phyloP scores from a whole-genome alignment of 2,113 vertebrate genomes.

The Cynocephalus volans region DNA sequence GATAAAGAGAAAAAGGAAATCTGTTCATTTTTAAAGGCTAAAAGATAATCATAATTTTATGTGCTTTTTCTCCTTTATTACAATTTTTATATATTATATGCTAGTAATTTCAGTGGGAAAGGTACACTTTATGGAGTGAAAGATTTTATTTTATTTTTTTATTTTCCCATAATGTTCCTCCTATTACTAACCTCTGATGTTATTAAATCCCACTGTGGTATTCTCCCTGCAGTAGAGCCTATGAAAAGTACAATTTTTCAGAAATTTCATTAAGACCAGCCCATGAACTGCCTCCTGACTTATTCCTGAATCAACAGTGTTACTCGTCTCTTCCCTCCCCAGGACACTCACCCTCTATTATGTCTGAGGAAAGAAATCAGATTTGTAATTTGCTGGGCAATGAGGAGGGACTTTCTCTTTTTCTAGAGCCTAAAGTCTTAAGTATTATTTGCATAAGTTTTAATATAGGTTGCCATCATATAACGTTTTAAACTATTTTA shows the following conservation, averaged over 20 bases:
- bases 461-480: neutral
- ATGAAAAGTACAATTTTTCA: constrained; percentile 64
- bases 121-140: constrained; percentile 33
- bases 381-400: neutral
- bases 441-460: constrained; percentile 50
- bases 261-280: constrained; percentile 67
- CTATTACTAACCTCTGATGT: constrained; percentile 61
- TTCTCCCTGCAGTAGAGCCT: constrained; percentile 12
- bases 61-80: neutral
- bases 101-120: constrained; percentile 47
- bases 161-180: constrained; percentile 59
- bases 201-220: constrained; percentile 69
- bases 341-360: neutral
- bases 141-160: constrained; percentile 60
- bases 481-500: neutral
- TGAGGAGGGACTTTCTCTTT: neutral
- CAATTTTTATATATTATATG: neutral
- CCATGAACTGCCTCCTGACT: neutral
- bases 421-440: neutral
- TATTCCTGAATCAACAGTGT: neutral
- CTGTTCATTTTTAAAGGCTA: neutral
- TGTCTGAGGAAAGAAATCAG: neutral
- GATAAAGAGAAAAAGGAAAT: neutral
- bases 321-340: neutral
- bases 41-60: constrained; percentile 44